Evolutionary conservation across 2,888 invertebrate species (phyloP).

Genomic region (Phalera bucephala): DNA sequence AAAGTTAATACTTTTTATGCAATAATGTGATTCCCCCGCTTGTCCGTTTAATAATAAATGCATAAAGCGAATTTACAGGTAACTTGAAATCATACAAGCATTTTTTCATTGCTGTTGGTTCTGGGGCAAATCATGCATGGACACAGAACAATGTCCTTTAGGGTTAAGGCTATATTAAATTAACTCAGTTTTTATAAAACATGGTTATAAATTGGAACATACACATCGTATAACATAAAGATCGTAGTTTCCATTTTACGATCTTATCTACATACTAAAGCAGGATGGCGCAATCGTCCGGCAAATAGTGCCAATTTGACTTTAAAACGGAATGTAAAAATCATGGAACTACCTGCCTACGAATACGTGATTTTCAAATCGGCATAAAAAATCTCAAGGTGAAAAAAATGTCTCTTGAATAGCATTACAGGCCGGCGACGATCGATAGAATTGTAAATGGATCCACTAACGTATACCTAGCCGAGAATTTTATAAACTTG

Average conservation of each 20-base stretch:
- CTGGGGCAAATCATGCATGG: no score
- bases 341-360: slow-evolving; percentile 45
- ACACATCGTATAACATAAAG: no score
- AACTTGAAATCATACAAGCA: no score
- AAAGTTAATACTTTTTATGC: no score
- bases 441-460: slow-evolving; percentile 75
- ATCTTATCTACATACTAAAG: background rate
- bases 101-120: no score
- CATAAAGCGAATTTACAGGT: no score
- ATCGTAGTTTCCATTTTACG: background rate
- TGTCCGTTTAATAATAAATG: no score
- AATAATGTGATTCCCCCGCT: no score
- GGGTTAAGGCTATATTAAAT: no score
- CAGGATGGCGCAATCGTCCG: background rate
- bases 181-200: no score
- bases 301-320: slow-evolving; percentile 15
- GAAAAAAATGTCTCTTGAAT: slow-evolving; percentile 66
- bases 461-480: slow-evolving; percentile 43
- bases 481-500: slow-evolving; percentile 25
- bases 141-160: no score
- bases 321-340: slow-evolving; percentile 29
- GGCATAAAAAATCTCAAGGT: slow-evolving; percentile 63
- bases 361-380: slow-evolving; percentile 43
- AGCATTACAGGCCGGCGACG: slow-evolving; percentile 55
- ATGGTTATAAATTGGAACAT: no score